These are phyloP conservation scores for Danaus plexippus DNA, from an alignment of 1,140 invertebrate genomes.

Conservation along the genomic window DNA sequence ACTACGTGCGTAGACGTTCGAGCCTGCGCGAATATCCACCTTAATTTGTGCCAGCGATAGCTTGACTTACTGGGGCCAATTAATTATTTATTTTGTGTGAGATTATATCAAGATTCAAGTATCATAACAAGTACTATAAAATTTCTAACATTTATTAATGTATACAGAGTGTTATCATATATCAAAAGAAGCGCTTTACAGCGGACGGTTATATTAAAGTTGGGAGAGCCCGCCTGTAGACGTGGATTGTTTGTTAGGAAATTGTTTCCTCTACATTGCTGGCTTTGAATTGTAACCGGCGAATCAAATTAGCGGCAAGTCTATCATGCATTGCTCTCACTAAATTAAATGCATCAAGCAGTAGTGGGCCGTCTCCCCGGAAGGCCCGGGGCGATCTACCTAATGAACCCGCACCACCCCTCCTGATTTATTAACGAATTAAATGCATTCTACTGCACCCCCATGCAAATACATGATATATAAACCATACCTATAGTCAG, in stretches of 20 bases:
- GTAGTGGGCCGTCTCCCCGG: slow-evolving; percentile 56
- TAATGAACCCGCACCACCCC: slow-evolving; percentile 65
- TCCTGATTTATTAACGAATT: slow-evolving; percentile 71
- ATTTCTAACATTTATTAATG: slow-evolving; percentile 2
- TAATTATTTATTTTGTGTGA: slow-evolving; percentile 67
- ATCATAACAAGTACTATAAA: slow-evolving; percentile 12
- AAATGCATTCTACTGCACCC: slow-evolving; percentile 68
- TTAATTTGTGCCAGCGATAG: slow-evolving; percentile 68
- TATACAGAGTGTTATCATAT: slow-evolving; percentile 4
- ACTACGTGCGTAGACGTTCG: slow-evolving; percentile 66
- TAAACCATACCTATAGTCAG: slow-evolving; percentile 3
- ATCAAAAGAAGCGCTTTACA: slow-evolving; percentile 9
- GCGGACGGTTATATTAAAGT: slow-evolving; percentile 5
- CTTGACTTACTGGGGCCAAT: slow-evolving; percentile 65
- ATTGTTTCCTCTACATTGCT: slow-evolving; percentile 6
- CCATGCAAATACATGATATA: slow-evolving; percentile 52
- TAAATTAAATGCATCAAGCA: slow-evolving; percentile 59
- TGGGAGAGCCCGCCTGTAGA: slow-evolving; percentile 7
- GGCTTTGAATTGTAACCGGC: slow-evolving; percentile 18
- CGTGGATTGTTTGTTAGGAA: slow-evolving; percentile 13
- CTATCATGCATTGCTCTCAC: slow-evolving; percentile 31
- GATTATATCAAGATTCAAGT: slow-evolving; percentile 44
- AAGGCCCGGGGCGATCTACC: slow-evolving; percentile 64
- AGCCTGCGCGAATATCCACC: slow-evolving; percentile 53
- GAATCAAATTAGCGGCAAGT: slow-evolving; percentile 20